Conservation (phyloP, 2,113 vertebrate species). For the Arvicanthis niloticus region DNA sequence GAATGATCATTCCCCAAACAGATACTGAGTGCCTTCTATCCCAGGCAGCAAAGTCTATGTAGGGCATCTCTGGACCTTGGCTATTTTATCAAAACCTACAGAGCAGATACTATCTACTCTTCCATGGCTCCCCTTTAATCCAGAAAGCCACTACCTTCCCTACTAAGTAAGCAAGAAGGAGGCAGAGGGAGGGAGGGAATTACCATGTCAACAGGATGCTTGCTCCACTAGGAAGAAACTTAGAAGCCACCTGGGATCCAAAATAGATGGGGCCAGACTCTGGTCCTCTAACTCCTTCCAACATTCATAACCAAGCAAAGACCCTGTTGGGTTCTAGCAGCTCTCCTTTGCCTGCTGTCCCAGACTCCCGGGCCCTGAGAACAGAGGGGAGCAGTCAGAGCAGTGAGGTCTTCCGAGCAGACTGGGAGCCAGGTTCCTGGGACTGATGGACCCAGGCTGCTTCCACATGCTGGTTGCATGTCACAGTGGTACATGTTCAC, state of each 20-base stretch:
- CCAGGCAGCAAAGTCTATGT: background rate
- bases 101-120: too few relatives aligned
- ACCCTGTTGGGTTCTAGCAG: background rate
- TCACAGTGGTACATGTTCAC: background rate
- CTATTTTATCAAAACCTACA: background rate
- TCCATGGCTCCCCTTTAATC: background rate
- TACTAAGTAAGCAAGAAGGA: background rate
- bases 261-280: too few relatives aligned
- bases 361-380: background rate
- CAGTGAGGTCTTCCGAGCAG: background rate
- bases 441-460: background rate
- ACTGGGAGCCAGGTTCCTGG: background rate
- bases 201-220: background rate
- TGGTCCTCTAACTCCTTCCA: background rate
- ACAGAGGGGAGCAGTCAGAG: background rate
- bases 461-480: background rate
- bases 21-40: background rate
- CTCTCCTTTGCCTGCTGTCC: background rate
- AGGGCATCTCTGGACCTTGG: background rate
- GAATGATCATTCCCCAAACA: background rate
- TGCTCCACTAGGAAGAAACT: background rate
- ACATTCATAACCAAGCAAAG: background rate
- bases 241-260: background rate
- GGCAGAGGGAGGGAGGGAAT: rapidly evolving
- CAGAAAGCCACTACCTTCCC: background rate